Percentiles rank a stretch among this genome's conserved stretches.
Conservation (phyloP, 1,140 invertebrate genomes). For the Drosophila teissieri region DNA sequence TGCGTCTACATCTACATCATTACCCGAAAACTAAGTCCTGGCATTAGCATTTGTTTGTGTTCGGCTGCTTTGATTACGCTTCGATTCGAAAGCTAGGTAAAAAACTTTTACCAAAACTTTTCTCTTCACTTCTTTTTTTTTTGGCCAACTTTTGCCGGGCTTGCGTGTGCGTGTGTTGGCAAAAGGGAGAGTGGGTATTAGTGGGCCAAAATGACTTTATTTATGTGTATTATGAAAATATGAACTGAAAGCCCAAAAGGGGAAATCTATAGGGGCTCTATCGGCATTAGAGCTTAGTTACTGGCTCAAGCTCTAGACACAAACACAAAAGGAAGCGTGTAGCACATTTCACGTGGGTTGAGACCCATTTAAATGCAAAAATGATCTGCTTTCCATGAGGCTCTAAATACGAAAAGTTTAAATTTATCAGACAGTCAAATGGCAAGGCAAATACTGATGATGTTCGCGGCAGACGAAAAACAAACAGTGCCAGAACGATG, state of each 20-base stretch:
- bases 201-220: slow-evolving; percentile 71
- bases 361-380: slow-evolving; percentile 44
- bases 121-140: slow-evolving; percentile 39
- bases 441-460: slow-evolving; percentile 55
- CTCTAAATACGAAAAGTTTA: slow-evolving; percentile 30
- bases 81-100: slow-evolving; percentile 73
- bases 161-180: slow-evolving; percentile 8
- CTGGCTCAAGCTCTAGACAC: not conserved
- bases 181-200: slow-evolving; percentile 39
- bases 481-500: slow-evolving; percentile 14
- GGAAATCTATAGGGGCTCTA: slow-evolving; percentile 38
- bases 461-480: slow-evolving; percentile 24
- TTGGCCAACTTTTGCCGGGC: slow-evolving; percentile 15
- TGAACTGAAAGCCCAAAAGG: slow-evolving; percentile 60
- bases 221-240: slow-evolving; percentile 75
- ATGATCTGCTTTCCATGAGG: slow-evolving; percentile 7
- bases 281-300: slow-evolving; percentile 36
- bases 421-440: slow-evolving; percentile 46
- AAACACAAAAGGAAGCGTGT: not conserved
- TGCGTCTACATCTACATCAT: slow-evolving; percentile 27
- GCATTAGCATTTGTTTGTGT: slow-evolving; percentile 79
- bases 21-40: slow-evolving; percentile 54
- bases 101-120: slow-evolving; percentile 70
- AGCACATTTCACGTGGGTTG: not conserved
- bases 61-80: slow-evolving; percentile 77